phyloP scores from a whole-genome alignment of 2,888 invertebrate genomes.

The Ophraella communa region DNA sequence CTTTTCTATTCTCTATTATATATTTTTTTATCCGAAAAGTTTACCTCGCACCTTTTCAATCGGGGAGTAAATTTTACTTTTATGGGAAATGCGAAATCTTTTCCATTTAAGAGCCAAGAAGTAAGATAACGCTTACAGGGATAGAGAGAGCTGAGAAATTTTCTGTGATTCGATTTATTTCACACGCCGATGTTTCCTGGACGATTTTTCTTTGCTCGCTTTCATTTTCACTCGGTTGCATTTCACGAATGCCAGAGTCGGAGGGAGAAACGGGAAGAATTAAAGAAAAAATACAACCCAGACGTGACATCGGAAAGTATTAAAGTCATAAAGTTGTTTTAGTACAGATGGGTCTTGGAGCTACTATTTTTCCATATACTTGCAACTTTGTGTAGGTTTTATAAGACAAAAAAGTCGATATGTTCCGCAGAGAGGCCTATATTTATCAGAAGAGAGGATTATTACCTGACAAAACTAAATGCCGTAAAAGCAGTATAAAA shows the following conservation, averaged over 20 bases:
- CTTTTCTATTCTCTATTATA: too few relatives aligned
- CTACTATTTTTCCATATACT: background rate
- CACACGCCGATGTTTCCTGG: conserved; percentile 44
- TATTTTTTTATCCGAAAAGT: background rate
- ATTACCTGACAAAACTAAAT: too few relatives aligned
- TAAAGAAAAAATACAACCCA: background rate
- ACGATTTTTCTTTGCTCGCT: conserved; percentile 43
- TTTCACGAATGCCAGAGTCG: conserved; percentile 23
- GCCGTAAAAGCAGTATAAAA: too few relatives aligned
- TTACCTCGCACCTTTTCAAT: background rate
- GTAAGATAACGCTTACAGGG: conserved; percentile 41
- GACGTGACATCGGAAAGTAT: background rate
- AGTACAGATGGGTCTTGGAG: background rate
- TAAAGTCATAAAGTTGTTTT: background rate
- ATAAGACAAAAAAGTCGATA: too few relatives aligned
- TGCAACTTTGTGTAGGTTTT: too few relatives aligned
- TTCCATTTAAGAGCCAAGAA: conserved; percentile 32
- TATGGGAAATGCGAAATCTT: background rate
- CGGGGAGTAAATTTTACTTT: background rate
- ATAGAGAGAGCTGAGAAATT: conserved; percentile 48
- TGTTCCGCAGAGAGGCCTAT: too few relatives aligned
- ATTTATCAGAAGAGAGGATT: too few relatives aligned
- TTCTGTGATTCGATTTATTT: conserved; percentile 51
- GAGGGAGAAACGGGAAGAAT: background rate
- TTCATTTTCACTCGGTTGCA: conserved; percentile 45